Evolutionary conservation across 2,113 vertebrate genomes (phyloP).

Genomic region (Phasianus colchicus): DNA sequence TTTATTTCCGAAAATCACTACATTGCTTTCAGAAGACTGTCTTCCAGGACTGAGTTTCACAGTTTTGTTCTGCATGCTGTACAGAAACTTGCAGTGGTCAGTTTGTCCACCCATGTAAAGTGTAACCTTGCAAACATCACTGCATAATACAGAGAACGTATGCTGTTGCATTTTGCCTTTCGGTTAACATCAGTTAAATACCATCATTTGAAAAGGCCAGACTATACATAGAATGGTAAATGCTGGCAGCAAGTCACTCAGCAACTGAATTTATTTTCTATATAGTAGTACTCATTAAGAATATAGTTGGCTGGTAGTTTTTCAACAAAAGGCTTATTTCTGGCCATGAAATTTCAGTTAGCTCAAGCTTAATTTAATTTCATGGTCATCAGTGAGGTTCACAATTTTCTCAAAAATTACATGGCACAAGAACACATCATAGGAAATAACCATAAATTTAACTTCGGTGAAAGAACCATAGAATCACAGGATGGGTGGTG

Average conservation of each 20-base stretch:
- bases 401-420: background rate
- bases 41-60: background rate
- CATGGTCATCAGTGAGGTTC: background rate
- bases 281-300: background rate
- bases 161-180: background rate
- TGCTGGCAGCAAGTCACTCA: background rate
- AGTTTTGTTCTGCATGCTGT: background rate
- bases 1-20: background rate
- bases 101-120: background rate
- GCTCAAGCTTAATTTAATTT: background rate
- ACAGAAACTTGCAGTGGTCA: background rate
- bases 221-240: background rate
- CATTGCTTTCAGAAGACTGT: background rate
- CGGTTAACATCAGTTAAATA: slow-evolving; percentile 21
- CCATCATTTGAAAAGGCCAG: background rate
- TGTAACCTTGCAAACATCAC: background rate
- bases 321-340: background rate
- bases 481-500: too few species aligned
- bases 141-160: background rate
- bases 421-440: background rate
- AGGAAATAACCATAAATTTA: background rate
- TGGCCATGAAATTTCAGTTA: slow-evolving; percentile 4
- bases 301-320: background rate
- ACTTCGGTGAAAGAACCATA: background rate
- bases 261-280: background rate